A percentile compares a stretch with the other conserved stretches of the same genome.
These are phyloP conservation scores for Drosophila barbarae DNA, from an alignment of 2,888 invertebrate genomes.

Conservation along the genomic window DNA sequence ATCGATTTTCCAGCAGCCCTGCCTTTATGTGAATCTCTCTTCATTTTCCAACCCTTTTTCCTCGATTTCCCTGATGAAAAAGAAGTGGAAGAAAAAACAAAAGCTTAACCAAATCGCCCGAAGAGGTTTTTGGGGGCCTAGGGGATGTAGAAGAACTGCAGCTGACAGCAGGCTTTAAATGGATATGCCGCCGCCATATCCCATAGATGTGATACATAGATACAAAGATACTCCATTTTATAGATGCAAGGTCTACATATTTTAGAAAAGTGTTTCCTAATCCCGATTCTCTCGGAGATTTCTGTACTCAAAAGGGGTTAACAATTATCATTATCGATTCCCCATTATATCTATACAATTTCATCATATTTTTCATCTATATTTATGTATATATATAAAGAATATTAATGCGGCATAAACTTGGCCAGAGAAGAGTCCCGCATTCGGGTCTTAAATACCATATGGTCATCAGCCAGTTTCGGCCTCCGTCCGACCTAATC, in stretches of 20 bases:
- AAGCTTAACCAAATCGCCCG: slow-evolving; percentile 12
- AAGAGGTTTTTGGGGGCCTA: background rate
- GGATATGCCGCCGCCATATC: background rate
- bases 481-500: slow-evolving; percentile 6
- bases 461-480: slow-evolving; percentile 6
- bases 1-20: slow-evolving; percentile 38
- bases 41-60: slow-evolving; percentile 14
- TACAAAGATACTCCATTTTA: background rate
- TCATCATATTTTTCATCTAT: background rate
- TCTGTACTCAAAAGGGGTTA: background rate
- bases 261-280: background rate
- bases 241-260: background rate
- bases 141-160: background rate
- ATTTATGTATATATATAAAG: background rate
- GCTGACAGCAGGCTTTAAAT: background rate
- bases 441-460: slow-evolving; percentile 1
- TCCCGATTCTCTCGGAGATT: too few species aligned
- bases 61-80: slow-evolving; percentile 2
- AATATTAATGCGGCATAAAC: background rate
- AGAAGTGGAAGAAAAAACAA: background rate
- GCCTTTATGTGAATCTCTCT: slow-evolving; percentile 8
- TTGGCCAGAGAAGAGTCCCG: background rate
- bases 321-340: background rate
- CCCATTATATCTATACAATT: too few species aligned
- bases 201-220: background rate